These are phyloP conservation scores for Oreochromis grahami DNA, from an alignment of 2,797 vertebrate genomes.

Conservation along the genomic window DNA sequence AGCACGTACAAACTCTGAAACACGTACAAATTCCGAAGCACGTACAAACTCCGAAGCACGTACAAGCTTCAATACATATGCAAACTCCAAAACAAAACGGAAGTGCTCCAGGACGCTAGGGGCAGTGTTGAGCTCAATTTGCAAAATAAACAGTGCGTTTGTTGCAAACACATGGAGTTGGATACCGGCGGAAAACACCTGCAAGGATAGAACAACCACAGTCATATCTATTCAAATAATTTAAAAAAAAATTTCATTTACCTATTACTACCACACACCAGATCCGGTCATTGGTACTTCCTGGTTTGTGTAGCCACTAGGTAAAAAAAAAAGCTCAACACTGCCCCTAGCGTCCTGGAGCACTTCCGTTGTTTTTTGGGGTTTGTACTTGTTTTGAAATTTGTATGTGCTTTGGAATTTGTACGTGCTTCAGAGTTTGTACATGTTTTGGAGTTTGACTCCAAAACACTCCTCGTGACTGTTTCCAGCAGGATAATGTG, in stretches of 20 bases:
- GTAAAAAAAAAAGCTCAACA: not conserved
- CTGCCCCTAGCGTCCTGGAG: not conserved
- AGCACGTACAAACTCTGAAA: not conserved
- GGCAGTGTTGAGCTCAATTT: no score
- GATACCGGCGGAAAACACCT: not conserved
- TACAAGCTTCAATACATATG: not conserved
- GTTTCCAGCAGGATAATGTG: not conserved
- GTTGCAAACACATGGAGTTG: not conserved
- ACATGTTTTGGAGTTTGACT: accelerated
- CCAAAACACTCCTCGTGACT: not conserved
- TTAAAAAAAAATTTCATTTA: accelerated
- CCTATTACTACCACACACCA: not conserved
- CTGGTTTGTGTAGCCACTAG: not conserved
- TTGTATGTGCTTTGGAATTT: not conserved
- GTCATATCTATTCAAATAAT: not conserved
- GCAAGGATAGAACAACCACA: not conserved
- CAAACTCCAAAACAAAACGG: not conserved
- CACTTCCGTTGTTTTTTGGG: not conserved
- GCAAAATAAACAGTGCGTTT: no score
- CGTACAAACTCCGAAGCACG: not conserved
- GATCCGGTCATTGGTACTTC: accelerated
- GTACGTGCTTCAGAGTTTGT: no score
- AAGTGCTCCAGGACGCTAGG: accelerated
- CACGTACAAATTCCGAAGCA: not conserved
- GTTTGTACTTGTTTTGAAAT: accelerated